phyloP scores from a whole-genome alignment of 2,888 invertebrate genomes.

The Drosophila mercatorum region DNA sequence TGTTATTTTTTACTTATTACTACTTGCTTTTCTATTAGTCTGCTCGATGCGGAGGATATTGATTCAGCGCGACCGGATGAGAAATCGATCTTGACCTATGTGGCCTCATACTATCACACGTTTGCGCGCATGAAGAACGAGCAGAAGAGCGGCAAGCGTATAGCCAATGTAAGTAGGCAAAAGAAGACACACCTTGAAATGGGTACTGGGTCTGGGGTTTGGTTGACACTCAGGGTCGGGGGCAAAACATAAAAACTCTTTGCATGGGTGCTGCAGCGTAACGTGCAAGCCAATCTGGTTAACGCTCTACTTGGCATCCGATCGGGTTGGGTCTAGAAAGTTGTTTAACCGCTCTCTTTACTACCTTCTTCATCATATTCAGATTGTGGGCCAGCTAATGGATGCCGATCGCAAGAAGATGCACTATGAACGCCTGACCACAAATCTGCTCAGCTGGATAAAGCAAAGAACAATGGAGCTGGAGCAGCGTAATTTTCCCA shows the following conservation, averaged over 20 bases:
- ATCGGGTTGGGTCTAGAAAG: slow-evolving; percentile 67
- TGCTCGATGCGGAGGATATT: slow-evolving; percentile 98
- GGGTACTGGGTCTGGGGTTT: slow-evolving; percentile 16
- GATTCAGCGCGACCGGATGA: slow-evolving; percentile 98
- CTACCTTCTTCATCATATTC: slow-evolving; percentile 37
- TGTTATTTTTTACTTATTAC: slow-evolving; percentile 5
- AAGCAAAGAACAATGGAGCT: slow-evolving; percentile 92
- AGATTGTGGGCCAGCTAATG: slow-evolving; percentile 98
- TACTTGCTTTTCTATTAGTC: slow-evolving; percentile 82
- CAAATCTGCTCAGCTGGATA: slow-evolving; percentile 97
- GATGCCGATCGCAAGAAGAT: slow-evolving; percentile 96
- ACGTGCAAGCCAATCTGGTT: slow-evolving; percentile 68
- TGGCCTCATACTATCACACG: slow-evolving; percentile 99
- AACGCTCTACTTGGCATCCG: slow-evolving; percentile 74
- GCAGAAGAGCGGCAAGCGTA: slow-evolving; percentile 97
- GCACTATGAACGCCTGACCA: slow-evolving; percentile 93
- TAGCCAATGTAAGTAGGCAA: slow-evolving; percentile 94
- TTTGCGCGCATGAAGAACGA: slow-evolving; percentile 99
- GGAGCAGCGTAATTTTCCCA: slow-evolving; percentile 95
- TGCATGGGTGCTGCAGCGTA: slow-evolving; percentile 71
- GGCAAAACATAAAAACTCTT: slow-evolving; percentile 31
- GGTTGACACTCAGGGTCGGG: slow-evolving; percentile 52
- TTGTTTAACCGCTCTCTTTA: slow-evolving; percentile 54
- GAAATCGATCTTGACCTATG: slow-evolving; percentile 99
- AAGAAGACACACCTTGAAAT: slow-evolving; percentile 40